Evolutionary conservation across 2,888 invertebrate genomes (phyloP).

Genomic region (Drosophila mulleri): DNA sequence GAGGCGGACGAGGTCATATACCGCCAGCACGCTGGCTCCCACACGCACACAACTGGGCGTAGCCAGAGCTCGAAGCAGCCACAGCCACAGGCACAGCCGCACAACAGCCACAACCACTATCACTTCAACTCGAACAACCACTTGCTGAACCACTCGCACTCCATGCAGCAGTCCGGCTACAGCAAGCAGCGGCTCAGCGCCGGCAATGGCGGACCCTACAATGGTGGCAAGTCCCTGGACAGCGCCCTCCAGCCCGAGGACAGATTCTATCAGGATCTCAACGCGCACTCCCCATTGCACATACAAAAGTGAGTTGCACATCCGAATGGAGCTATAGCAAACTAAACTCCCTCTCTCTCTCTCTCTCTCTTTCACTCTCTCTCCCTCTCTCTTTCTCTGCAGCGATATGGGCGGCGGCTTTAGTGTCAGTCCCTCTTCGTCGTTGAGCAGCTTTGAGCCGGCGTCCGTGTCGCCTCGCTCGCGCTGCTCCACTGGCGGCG

Average conservation of each 20-base stretch:
- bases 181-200: slow-evolving; percentile 78
- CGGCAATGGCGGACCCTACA: slow-evolving; percentile 67
- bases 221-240: slow-evolving; percentile 80
- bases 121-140: slow-evolving; percentile 83
- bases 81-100: slow-evolving; percentile 45
- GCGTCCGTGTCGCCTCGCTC: slow-evolving; percentile 82
- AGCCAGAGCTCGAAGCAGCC: slow-evolving; percentile 47
- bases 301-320: slow-evolving; percentile 70
- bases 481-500: slow-evolving; percentile 79
- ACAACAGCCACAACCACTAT: slow-evolving; percentile 78
- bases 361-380: background rate
- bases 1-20: slow-evolving; percentile 79
- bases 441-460: slow-evolving; percentile 84
- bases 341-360: background rate
- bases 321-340: accelerated
- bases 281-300: slow-evolving; percentile 75
- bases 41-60: slow-evolving; percentile 36
- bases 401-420: slow-evolving; percentile 77
- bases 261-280: slow-evolving; percentile 74
- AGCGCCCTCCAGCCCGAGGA: slow-evolving; percentile 78
- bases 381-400: background rate
- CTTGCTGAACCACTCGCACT: slow-evolving; percentile 81
- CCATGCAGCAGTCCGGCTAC: slow-evolving; percentile 80
- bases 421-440: slow-evolving; percentile 83
- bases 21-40: slow-evolving; percentile 60